Conservation (phyloP, 2,797 vertebrate species). For the Buphagus erythrorhynchus region DNA sequence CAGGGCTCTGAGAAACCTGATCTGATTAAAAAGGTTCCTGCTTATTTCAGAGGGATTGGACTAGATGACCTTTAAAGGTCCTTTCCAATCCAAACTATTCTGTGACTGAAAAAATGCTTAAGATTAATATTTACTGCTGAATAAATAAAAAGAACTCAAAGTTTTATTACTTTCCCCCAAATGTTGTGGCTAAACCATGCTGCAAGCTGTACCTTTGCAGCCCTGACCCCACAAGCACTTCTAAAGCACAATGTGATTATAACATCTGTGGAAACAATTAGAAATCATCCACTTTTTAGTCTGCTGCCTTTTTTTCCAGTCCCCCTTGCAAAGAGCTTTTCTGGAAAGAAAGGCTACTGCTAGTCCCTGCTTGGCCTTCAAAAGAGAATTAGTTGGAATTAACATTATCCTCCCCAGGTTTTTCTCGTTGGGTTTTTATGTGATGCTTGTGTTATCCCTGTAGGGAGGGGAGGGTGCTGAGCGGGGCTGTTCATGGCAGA, state of each 20-base stretch:
- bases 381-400: not conserved
- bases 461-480: not conserved
- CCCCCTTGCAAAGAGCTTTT: not conserved
- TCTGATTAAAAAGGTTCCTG: not conserved
- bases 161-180: not conserved
- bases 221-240: not conserved
- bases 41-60: not conserved
- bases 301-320: not conserved
- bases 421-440: not conserved
- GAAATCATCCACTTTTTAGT: not conserved
- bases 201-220: not conserved
- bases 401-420: not conserved
- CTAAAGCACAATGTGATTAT: not conserved
- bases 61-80: not conserved
- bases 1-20: not conserved
- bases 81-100: not conserved
- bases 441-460: not conserved
- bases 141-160: not conserved
- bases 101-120: not conserved
- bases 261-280: not conserved
- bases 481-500: not conserved
- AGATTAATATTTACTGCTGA: conserved; percentile 30
- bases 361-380: not conserved
- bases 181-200: not conserved
- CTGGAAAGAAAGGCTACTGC: not conserved